Evolutionary conservation across 2,797 vertebrate species (phyloP), one percentile per base, ranked within the genome.

Genomic region (Melanotaenia trifasciata): DNA sequence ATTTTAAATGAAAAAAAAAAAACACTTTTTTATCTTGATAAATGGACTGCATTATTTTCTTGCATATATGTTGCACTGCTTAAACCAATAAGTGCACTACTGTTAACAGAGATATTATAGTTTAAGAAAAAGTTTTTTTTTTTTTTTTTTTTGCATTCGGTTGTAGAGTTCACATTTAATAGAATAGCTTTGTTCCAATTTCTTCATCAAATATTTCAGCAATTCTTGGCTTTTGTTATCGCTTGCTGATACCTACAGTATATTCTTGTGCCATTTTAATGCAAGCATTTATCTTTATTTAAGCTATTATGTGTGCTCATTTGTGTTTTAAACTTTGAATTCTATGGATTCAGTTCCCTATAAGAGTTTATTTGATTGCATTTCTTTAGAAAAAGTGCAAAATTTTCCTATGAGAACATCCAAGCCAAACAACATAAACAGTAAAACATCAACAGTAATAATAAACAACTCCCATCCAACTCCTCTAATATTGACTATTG

Each of bases 31-130:
- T 6, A 93, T 91, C 91, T 93, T 94, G 91, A 94, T 93, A 94
- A 94, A 94, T 93, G 94, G 94, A 95, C 94, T 95, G 94, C 94
- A 95, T 95, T 94, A 91, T 94, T 94, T 95, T 94, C 91, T 94
- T 95, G 93, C 94, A 93, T 94, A 95, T 94, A 94, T 94, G 94
- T 95, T 95, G 95, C 95, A 95, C 95, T 95, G 94, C 94, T 95
- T 94, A 94, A 95, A 94, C 95, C 94, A 93, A 94, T 94, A 95
- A 95, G 95, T 95, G 95, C 95, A 95, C 95, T 95, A 95, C 95
- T 95, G 94, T 95, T 95, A 94, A 94, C 94, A 94, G 93, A 94
- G 93, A 94, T 93, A 90, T 93, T 94, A 91, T 94, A 94, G 93
- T 94, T 94, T 93, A 94, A 90, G 89, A 90, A 91, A 93, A 92